These are phyloP conservation scores for Myripristis murdjan DNA, from an alignment of 2,797 vertebrate species.

Conservation along the genomic window DNA sequence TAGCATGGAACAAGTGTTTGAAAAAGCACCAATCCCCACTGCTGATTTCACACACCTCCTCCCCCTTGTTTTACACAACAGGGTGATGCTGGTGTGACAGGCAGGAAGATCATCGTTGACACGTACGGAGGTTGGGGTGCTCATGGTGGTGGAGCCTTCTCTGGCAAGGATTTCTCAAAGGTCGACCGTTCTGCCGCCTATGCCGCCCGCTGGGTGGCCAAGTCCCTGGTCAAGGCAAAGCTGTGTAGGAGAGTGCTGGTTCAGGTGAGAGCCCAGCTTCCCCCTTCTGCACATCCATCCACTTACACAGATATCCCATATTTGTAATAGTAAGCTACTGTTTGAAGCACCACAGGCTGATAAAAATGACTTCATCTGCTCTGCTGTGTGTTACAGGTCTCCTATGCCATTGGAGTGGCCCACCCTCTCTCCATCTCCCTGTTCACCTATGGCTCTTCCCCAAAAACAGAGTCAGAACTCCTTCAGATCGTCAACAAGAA, in stretches of 20 bases:
- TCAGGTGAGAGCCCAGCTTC: conserved; percentile 84
- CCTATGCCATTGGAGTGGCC: conserved; percentile 96
- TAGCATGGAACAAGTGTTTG: background rate
- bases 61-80: conserved; percentile 54
- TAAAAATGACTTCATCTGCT: background rate
- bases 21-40: background rate
- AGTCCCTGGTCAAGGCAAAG: conserved; percentile 95
- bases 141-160: conserved; percentile 97
- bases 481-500: conserved; percentile 94
- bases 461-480: conserved; percentile 92
- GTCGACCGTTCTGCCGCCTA: conserved; percentile 98
- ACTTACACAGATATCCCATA: background rate
- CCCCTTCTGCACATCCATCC: background rate
- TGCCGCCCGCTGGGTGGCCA: conserved; percentile 97
- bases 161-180: conserved; percentile 97
- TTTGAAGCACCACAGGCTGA: background rate
- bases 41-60: background rate
- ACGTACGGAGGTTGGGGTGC: conserved; percentile 98
- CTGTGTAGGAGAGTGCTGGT: conserved; percentile 95
- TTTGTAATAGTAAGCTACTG: background rate
- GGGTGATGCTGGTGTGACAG: conserved; percentile 97
- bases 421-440: conserved; percentile 94
- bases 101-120: conserved; percentile 98
- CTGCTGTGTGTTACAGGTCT: conserved; percentile 84
- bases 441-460: conserved; percentile 95